Evolutionary conservation across 2,888 invertebrate species (phyloP).

Genomic region (Mantis religiosa): DNA sequence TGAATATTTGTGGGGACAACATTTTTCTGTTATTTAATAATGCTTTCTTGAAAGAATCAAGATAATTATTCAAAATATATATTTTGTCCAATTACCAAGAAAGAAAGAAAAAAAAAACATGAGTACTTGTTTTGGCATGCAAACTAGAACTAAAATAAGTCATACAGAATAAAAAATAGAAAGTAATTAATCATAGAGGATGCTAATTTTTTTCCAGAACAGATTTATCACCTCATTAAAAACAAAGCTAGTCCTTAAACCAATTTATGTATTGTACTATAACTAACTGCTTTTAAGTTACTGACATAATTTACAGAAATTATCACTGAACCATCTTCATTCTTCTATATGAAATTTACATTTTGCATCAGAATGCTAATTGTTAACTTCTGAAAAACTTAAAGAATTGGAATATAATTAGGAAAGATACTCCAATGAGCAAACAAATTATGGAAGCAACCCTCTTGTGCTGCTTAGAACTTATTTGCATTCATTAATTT

Average conservation of each 20-base stretch:
- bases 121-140: not conserved
- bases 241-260: not conserved
- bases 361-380: not conserved
- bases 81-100: too few species aligned
- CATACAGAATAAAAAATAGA: not conserved
- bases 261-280: not conserved
- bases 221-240: not conserved
- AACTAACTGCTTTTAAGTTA: not conserved
- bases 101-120: too few species aligned
- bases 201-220: not conserved
- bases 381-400: not conserved
- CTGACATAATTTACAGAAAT: not conserved
- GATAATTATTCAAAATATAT: too few species aligned
- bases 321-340: not conserved
- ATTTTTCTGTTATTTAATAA: too few species aligned
- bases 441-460: not conserved
- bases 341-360: not conserved
- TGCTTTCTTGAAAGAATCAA: too few species aligned
- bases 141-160: not conserved
- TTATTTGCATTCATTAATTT: not conserved
- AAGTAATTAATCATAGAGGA: not conserved
- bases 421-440: not conserved
- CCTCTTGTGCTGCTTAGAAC: not conserved
- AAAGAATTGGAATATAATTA: not conserved
- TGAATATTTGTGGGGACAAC: too few species aligned